Conservation (phyloP, 2,797 vertebrate genomes). For the Rhabdophis nuchalis region DNA sequence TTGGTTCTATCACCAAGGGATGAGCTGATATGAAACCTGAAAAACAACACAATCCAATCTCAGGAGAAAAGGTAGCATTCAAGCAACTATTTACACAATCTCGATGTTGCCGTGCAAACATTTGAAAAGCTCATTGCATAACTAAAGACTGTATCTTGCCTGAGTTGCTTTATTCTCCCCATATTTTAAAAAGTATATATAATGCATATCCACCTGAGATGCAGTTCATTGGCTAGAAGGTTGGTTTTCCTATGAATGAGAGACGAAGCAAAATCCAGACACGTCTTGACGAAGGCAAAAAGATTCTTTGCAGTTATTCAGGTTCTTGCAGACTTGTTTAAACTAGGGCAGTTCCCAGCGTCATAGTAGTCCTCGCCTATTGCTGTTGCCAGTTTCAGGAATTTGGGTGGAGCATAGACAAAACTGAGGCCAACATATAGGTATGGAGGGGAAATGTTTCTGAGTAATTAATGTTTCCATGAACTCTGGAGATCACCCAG, state of each 20-base stretch:
- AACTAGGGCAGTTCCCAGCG: constrained; percentile 43
- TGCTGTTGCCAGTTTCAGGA: constrained; percentile 41
- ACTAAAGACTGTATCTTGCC: constrained; percentile 2
- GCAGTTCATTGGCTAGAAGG: constrained; percentile 63
- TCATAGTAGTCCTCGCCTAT: constrained; percentile 28
- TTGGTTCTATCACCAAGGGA: background rate
- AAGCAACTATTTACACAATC: background rate
- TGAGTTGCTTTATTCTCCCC: background rate
- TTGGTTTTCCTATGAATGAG: constrained; percentile 37
- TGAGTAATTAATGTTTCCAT: background rate
- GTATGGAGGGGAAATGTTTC: background rate
- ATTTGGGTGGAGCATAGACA: constrained; percentile 50
- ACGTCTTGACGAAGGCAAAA: background rate
- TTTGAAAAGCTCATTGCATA: background rate
- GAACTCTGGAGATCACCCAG: background rate
- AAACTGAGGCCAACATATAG: constrained; percentile 1
- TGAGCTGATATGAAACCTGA: background rate
- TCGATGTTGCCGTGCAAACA: background rate
- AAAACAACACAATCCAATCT: background rate
- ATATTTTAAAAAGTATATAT: background rate
- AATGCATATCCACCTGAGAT: constrained; percentile 64
- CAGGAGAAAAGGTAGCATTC: background rate
- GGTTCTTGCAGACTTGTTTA: constrained; percentile 33
- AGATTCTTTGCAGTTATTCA: constrained; percentile 22
- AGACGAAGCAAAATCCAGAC: background rate